Evolutionary conservation across 2,113 vertebrate genomes (phyloP).

Genomic region (Glaucidium brasilianum): DNA sequence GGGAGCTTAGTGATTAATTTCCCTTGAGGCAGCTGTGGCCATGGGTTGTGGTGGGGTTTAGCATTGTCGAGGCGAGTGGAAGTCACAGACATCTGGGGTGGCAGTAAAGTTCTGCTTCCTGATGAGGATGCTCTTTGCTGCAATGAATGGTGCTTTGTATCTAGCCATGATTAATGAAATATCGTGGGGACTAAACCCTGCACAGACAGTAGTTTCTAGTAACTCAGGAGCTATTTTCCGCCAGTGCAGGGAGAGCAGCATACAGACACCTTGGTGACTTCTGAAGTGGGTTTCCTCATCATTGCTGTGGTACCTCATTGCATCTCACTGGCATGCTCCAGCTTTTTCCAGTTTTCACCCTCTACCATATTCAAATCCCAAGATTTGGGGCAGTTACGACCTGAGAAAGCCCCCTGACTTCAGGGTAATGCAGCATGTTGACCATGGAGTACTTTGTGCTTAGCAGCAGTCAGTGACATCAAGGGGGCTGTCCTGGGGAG

Average conservation of each 20-base stretch:
- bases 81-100: not conserved
- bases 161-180: not conserved
- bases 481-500: fast-evolving
- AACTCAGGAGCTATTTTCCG: not conserved
- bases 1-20: not conserved
- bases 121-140: not conserved
- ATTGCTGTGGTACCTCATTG: not conserved
- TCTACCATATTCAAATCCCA: not conserved
- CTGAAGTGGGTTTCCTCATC: not conserved
- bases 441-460: not conserved
- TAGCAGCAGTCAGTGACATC: not conserved
- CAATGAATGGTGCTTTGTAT: not conserved
- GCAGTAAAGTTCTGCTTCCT: not conserved
- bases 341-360: not conserved
- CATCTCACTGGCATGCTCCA: not conserved
- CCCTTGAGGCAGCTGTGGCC: fast-evolving
- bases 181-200: not conserved
- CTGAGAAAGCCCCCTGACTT: not conserved
- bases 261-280: not conserved
- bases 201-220: not conserved
- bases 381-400: not conserved
- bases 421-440: fast-evolving
- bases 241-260: not conserved
- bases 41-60: not conserved
- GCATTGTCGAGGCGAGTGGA: fast-evolving